A percentile compares a stretch with the other conserved stretches of the same genome.
phyloP scores from a whole-genome alignment of 2,888 invertebrate genomes.

The Heliconius erato region DNA sequence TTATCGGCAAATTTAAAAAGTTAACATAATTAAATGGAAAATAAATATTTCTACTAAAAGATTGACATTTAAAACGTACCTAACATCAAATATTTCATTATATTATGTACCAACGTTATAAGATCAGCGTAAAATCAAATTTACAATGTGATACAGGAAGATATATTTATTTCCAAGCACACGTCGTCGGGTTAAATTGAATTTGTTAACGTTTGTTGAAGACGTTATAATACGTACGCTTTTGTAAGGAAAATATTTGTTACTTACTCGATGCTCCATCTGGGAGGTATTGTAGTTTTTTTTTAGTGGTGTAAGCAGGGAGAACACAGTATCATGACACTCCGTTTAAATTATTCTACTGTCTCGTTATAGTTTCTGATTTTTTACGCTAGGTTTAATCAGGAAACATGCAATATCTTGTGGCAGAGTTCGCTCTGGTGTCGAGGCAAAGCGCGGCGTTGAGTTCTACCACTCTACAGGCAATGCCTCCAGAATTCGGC shows the following conservation, averaged over 20 bases:
- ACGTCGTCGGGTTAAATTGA: constrained; percentile 34
- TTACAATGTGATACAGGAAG: constrained; percentile 21
- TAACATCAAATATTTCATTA: neutral
- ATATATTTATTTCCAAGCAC: constrained; percentile 31
- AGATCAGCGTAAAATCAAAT: constrained; percentile 22
- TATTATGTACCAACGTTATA: neutral
- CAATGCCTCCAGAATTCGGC: no score
- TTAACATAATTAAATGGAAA: neutral
- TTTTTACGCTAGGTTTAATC: no score
- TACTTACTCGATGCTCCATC: neutral
- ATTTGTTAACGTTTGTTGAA: constrained; percentile 39
- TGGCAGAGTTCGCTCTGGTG: neutral
- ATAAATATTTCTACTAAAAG: neutral
- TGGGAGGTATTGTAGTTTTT: neutral
- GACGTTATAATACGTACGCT: constrained; percentile 24
- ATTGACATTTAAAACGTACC: neutral
- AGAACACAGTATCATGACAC: neutral
- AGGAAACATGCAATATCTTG: neutral
- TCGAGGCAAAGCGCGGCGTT: no score
- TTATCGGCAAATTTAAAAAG: neutral
- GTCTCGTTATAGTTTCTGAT: no score
- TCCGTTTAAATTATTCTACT: no score
- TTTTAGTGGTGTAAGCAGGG: neutral
- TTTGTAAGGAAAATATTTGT: constrained; percentile 19
- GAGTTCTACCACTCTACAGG: no score